Evolutionary conservation across 2,113 vertebrate genomes (phyloP), one percentile per base, ranked within the genome.

Genomic region (Anarrhichthys ocellatus): DNA sequence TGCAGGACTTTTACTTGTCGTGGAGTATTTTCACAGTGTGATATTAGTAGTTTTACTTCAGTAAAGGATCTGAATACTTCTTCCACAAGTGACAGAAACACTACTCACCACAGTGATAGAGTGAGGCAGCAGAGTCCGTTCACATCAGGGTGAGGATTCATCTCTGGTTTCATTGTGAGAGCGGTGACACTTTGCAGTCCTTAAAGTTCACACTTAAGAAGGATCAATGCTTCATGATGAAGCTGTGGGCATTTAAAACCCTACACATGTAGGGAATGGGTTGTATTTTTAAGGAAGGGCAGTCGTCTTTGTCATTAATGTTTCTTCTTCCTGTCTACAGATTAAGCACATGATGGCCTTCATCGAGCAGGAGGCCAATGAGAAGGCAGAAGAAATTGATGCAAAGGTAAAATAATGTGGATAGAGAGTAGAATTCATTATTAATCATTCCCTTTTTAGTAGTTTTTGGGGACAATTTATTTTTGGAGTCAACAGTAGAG

Each of bases 311-410:
- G 5, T 62, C 7, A 4, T 67, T 10, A 24, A 7, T 61, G 27
- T 73, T 13, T 61, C 9, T 42, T 56, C 2, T 68, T 52, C 73
- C 9, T 80, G 4, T 84, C 87, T 81, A 11, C 78, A 99, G 98
- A 99, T 99, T 93, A 99, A 99, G 83, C 98, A 99, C 89, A 99
- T 99, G 98, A 99, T 99, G 98, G 98, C 98, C 95, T 99, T 99
- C 95, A 99, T 99, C 20, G 98, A 99, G 87, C 98, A 99, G 93
- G 98, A 99, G 94, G 98, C 98, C 92, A 99, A 98, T 83, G 98
- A 99, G 91, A 99, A 99, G 90, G 98, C 98, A 70, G 98, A 99
- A 91, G 98, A 99, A 93, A 99, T 99, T 73, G 98, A 99, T 91
- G 98, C 98, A 70, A 99, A 99, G 97, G 98, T 99, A 90, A 14